These are phyloP conservation scores for Hydrotaea cyrtoneurina DNA, from an alignment of 2,888 invertebrate genomes.

Conservation along the genomic window DNA sequence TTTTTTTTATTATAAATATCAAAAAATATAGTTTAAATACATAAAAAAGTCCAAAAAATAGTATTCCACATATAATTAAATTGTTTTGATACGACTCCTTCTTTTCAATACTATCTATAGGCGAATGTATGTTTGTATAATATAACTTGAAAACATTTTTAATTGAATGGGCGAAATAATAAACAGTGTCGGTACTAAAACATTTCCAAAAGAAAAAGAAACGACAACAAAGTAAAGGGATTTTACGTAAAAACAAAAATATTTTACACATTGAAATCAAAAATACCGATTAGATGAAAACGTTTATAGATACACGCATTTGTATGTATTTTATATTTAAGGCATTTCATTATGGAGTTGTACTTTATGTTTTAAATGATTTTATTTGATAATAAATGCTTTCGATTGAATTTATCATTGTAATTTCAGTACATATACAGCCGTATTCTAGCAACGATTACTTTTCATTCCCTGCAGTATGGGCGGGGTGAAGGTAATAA, in stretches of 20 bases:
- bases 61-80: conserved; percentile 61
- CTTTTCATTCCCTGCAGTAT: background rate
- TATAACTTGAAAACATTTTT: conserved; percentile 28
- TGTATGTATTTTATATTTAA: conserved; percentile 54
- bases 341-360: conserved; percentile 64
- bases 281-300: background rate
- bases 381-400: conserved; percentile 61
- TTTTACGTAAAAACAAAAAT: background rate
- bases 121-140: conserved; percentile 29
- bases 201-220: conserved; percentile 6
- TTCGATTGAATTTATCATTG: conserved; percentile 20
- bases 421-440: background rate
- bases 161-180: conserved; percentile 7
- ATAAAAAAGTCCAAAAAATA: conserved; percentile 63
- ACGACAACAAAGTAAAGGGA: conserved; percentile 35
- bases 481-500: too few relatives aligned
- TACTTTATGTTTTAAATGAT: conserved; percentile 58
- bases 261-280: conserved; percentile 27
- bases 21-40: conserved; percentile 53
- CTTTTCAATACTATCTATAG: conserved; percentile 43
- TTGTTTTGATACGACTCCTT: conserved; percentile 36
- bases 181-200: conserved; percentile 16
- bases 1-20: conserved; percentile 60
- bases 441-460: background rate
- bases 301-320: conserved; percentile 32